These are phyloP conservation scores for Cyclophora albipunctata DNA, from an alignment of 2,888 invertebrate genomes.

Conservation along the genomic window DNA sequence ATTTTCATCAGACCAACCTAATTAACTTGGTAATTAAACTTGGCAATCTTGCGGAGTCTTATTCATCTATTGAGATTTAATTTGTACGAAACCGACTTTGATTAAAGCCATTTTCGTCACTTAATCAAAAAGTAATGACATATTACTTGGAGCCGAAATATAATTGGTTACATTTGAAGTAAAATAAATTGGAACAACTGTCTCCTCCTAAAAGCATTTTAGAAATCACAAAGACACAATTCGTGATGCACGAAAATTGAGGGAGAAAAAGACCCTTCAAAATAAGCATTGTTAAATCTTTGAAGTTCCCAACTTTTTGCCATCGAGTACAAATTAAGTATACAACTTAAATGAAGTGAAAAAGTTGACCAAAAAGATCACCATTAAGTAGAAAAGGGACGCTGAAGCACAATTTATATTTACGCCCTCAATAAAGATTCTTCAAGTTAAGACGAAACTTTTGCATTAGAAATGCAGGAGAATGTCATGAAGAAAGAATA, in stretches of 20 bases:
- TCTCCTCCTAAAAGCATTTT: slow-evolving; percentile 33
- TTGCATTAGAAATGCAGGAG: neutral
- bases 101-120: slow-evolving; percentile 20
- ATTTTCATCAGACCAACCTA: slow-evolving; percentile 68
- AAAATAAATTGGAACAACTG: slow-evolving; percentile 21
- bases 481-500: too few relatives aligned
- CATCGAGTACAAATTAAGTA: slow-evolving; percentile 70
- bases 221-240: slow-evolving; percentile 38
- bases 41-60: slow-evolving; percentile 48
- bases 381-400: slow-evolving; percentile 24
- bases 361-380: slow-evolving; percentile 65
- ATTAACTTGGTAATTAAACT: slow-evolving; percentile 71
- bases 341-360: slow-evolving; percentile 73
- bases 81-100: slow-evolving; percentile 23
- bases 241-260: slow-evolving; percentile 47
- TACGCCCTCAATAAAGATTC: neutral
- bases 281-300: slow-evolving; percentile 74
- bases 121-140: slow-evolving; percentile 18
- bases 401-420: slow-evolving; percentile 12
- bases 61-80: slow-evolving; percentile 50
- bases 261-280: slow-evolving; percentile 51
- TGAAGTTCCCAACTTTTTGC: slow-evolving; percentile 63
- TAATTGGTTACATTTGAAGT: neutral
- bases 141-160: slow-evolving; percentile 6
- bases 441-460: neutral